phyloP scores from a whole-genome alignment of 2,113 vertebrate genomes.

The Tautogolabrus adspersus region DNA sequence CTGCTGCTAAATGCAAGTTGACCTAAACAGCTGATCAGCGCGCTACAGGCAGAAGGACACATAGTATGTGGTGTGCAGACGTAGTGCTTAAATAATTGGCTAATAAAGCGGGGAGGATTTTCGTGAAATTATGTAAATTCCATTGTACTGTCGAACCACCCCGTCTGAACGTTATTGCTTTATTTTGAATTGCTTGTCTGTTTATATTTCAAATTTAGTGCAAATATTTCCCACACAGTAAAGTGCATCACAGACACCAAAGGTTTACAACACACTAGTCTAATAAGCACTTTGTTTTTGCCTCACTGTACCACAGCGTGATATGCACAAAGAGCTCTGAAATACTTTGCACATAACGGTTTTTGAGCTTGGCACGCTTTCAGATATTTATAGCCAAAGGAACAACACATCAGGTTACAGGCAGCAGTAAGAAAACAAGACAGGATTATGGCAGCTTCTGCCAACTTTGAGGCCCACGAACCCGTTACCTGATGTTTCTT shows the following conservation, averaged over 20 bases:
- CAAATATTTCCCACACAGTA: too few relatives aligned
- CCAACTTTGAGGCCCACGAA: conserved; percentile 13
- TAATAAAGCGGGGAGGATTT: too few relatives aligned
- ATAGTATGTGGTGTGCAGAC: too few relatives aligned
- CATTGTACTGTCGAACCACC: too few relatives aligned
- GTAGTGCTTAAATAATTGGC: too few relatives aligned
- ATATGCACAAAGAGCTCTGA: not conserved
- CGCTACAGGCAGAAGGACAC: too few relatives aligned
- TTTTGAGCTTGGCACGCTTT: conserved; percentile 7
- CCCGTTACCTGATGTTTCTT: conserved; percentile 13
- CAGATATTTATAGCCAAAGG: conserved; percentile 27
- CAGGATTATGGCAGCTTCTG: not conserved
- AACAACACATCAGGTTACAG: conserved; percentile 30
- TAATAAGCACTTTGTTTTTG: not conserved
- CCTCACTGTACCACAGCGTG: not conserved
- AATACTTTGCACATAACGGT: not conserved
- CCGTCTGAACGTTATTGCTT: too few relatives aligned
- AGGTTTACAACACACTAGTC: not conserved
- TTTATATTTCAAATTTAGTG: too few relatives aligned
- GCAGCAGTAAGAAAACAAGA: conserved; percentile 15
- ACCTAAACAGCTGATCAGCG: too few relatives aligned
- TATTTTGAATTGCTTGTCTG: too few relatives aligned
- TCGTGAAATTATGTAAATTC: too few relatives aligned
- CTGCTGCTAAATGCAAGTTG: too few relatives aligned
- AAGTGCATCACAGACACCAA: not conserved